Conservation (phyloP, 2,113 vertebrate species). For the Tamias sibiricus region DNA sequence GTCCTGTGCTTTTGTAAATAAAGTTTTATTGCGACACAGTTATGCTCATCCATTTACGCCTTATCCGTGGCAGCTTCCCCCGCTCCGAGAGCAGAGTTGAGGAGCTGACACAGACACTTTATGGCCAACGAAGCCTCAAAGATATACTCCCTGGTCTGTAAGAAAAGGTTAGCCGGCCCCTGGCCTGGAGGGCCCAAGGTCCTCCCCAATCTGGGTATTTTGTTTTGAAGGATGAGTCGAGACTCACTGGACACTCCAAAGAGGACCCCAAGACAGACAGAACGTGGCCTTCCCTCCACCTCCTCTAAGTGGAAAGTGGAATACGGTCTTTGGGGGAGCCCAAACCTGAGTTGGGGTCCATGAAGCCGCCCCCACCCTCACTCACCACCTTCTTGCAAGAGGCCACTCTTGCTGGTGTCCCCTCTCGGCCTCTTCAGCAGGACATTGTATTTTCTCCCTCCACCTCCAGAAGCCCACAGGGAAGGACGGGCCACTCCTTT, state of each 20-base stretch:
- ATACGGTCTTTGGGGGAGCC: neutral
- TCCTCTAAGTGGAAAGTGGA: neutral
- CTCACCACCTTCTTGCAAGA: neutral
- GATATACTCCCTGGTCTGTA: neutral
- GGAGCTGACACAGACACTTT: neutral
- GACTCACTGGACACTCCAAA: neutral
- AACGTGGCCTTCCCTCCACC: neutral
- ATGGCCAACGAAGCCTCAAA: neutral
- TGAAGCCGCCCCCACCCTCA: neutral
- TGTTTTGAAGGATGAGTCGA: neutral
- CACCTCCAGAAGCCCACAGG: neutral
- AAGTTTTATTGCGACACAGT: neutral
- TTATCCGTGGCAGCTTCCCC: neutral
- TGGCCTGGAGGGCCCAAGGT: neutral
- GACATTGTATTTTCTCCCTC: neutral
- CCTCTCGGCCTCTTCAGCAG: neutral
- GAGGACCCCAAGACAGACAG: neutral
- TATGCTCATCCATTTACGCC: accelerated
- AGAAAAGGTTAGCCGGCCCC: neutral
- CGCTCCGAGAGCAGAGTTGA: too few relatives aligned
- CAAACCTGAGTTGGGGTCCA: neutral
- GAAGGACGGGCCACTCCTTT: neutral
- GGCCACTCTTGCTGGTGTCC: too few relatives aligned
- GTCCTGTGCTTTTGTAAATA: too few relatives aligned
- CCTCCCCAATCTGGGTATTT: neutral